Evolutionary conservation across 2,888 invertebrate genomes (phyloP).

Genomic region (Yponomeuta cagnagella): DNA sequence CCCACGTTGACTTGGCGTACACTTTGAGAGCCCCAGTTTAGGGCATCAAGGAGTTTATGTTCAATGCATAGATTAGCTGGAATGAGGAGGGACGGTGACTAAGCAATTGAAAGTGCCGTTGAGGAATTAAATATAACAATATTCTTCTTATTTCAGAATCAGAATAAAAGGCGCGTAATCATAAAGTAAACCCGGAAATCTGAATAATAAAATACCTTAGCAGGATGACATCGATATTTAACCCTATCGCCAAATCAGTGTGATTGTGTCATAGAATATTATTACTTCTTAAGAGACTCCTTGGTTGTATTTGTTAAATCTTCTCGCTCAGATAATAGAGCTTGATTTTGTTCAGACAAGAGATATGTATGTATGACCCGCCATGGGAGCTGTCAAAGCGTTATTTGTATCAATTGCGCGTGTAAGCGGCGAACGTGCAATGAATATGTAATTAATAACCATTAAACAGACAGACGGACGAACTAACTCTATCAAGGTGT

Average conservation of each 20-base stretch:
- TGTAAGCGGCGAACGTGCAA: slow-evolving; percentile 28
- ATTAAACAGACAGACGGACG: slow-evolving; percentile 39
- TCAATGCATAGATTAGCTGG: no score
- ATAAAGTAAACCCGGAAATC: no score
- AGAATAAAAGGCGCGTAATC: no score
- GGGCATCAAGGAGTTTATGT: no score
- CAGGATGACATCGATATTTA: background rate
- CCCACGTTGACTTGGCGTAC: no score
- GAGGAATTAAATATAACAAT: no score
- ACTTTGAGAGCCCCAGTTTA: no score
- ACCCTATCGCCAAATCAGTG: background rate
- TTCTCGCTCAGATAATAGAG: background rate
- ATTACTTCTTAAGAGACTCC: no score
- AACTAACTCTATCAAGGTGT: slow-evolving; percentile 45
- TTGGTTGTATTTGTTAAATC: background rate
- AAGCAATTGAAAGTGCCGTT: no score
- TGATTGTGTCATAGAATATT: background rate
- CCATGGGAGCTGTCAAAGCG: slow-evolving; percentile 42
- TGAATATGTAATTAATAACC: slow-evolving; percentile 63
- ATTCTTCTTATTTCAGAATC: no score
- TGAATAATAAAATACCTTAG: no score
- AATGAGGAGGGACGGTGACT: no score
- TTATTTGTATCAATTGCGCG: slow-evolving; percentile 49
- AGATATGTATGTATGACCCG: slow-evolving; percentile 6
- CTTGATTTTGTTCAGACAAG: background rate